Percentiles rank a stretch among this genome's conserved stretches.
phyloP scores from a whole-genome alignment of 2,888 invertebrate species.

The Stratiomys singularior region DNA sequence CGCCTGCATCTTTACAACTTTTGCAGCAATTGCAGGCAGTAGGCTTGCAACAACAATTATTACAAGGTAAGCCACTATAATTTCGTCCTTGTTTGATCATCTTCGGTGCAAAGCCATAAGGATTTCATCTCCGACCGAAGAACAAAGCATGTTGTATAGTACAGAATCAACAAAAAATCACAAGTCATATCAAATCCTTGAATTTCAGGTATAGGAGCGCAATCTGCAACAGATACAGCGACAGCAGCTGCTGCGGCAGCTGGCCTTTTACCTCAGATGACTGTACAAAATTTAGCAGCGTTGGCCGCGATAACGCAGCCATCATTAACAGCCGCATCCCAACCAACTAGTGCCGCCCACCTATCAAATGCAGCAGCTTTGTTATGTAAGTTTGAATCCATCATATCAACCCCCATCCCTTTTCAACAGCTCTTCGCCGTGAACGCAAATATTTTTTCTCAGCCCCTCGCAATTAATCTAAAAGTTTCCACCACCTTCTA shows the following conservation, averaged over 20 bases:
- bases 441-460: too few relatives aligned
- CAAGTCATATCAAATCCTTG: too few relatives aligned
- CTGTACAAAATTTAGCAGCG: conserved; percentile 91
- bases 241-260: conserved; percentile 62
- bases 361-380: conserved; percentile 64
- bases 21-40: conserved; percentile 75
- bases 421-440: too few relatives aligned
- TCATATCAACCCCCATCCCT: background rate
- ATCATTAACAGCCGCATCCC: conserved; percentile 60
- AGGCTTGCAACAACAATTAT: conserved; percentile 72
- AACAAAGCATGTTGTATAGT: too few relatives aligned
- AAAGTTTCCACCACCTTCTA: conserved; percentile 23
- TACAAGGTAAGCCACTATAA: conserved; percentile 67
- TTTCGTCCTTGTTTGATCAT: background rate
- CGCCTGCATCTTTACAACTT: conserved; percentile 74
- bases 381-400: conserved; percentile 61
- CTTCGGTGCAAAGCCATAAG: too few relatives aligned
- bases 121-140: too few relatives aligned
- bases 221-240: conserved; percentile 60
- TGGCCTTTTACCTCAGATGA: conserved; percentile 78
- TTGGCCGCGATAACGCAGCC: conserved; percentile 73
- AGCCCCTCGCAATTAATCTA: background rate
- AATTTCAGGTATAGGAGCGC: conserved; percentile 60
- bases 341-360: conserved; percentile 59
- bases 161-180: too few relatives aligned